Base-by-base conservation (phyloP, 2,797 vertebrate genomes). In the Arremon aurantiirostris region DNA sequence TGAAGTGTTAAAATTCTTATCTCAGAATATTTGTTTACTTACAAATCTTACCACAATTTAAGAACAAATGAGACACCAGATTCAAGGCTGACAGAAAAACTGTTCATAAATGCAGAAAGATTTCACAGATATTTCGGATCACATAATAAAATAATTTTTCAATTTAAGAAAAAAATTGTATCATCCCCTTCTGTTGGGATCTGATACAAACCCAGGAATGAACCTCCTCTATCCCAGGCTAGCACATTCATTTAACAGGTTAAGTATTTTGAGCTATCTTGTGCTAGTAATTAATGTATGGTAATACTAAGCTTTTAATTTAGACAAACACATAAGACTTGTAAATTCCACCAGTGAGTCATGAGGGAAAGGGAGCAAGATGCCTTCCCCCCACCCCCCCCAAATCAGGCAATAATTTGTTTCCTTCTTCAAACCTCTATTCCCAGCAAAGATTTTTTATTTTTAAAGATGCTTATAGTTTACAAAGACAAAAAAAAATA, bases 321-420 rank as follows among this genome's bases (percentile, higher is more conserved):
- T 50, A 93, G 73, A 78, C 69, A 92, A 91, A 79, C 63, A 78
- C 27, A 19, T 79, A 83, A 92, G 86, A 96, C 77, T 86, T 81
- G 77, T 92, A 92, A 94, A 90, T 84, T 95, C 73, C 47, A 92
- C n/a, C 30, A 72, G 65, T 83, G 89, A 93, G 46, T 93, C 86
- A 94, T 47, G 24, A 83, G 37, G 32, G 39, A 93, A 69, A 84
- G 35, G 37, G 56, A 94, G 53, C 21, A 86, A 90, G 61, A 63
- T 2, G 7, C 7, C 47, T 61, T 57, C 19, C 17, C 35, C 37
- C 22, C 22, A 18, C 12, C 24, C 6, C 24, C 6, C n/a, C 30
- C 14, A 23, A 47, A 34, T 65, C 61, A 76, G 37, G 26, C 63
- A 92, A 9, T 55, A 65, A 83, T 84, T 75, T 73, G 39, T 83